Evolutionary conservation across 2,888 invertebrate genomes (phyloP).

Genomic region (Crioceris asparagi): DNA sequence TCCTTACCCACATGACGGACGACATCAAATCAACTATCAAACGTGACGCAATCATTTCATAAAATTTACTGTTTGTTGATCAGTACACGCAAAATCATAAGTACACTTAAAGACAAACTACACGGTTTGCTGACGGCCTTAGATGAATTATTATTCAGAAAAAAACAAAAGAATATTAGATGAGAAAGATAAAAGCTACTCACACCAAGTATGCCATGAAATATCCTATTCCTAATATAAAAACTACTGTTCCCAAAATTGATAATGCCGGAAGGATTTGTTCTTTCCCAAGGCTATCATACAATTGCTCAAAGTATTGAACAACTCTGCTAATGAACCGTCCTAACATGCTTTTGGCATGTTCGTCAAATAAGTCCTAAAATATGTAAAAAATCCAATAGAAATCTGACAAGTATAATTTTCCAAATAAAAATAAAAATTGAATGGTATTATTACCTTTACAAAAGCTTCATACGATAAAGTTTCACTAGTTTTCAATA

Average conservation of each 20-base stretch:
- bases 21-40: no score
- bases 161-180: no score
- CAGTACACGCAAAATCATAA: no score
- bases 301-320: slow-evolving; percentile 58
- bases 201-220: slow-evolving; percentile 75
- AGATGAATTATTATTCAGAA: no score
- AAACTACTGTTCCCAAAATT: slow-evolving; percentile 63
- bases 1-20: no score
- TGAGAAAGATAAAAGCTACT: no score
- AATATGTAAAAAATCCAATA: slow-evolving; percentile 17
- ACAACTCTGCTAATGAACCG: slow-evolving; percentile 55
- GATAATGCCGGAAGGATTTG: slow-evolving; percentile 72
- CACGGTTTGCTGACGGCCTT: no score
- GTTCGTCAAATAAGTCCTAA: slow-evolving; percentile 69
- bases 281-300: slow-evolving; percentile 62
- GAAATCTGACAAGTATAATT: neutral
- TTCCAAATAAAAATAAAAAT: neutral
- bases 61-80: no score
- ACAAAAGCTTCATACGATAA: slow-evolving; percentile 69
- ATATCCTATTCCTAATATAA: slow-evolving; percentile 71
- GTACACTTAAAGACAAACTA: no score
- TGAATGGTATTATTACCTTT: slow-evolving; percentile 42
- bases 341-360: slow-evolving; percentile 60
- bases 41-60: no score
- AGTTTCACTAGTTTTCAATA: slow-evolving; percentile 62